Conservation (phyloP, 2,113 vertebrate genomes). For the Elgaria multicarinata region DNA sequence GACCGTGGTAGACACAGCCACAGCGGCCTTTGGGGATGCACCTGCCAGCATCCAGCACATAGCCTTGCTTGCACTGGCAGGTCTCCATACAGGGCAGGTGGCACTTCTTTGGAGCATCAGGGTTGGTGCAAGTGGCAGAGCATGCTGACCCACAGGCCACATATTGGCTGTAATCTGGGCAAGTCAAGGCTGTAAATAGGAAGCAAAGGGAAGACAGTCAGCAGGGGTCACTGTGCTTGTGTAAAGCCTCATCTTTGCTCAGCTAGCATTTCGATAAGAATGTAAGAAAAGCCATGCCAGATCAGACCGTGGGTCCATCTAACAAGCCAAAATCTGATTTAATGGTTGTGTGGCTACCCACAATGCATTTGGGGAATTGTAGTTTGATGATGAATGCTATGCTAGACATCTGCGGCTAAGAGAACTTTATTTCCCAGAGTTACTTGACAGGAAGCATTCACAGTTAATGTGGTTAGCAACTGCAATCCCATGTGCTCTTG, state of each 20-base stretch:
- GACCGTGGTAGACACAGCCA: constrained; percentile 74
- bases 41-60: constrained; percentile 65
- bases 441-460: not conserved
- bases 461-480: not conserved
- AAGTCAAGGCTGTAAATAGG: constrained; percentile 72
- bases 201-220: constrained; percentile 69
- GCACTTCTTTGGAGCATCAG: constrained; percentile 52
- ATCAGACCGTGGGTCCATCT: no score
- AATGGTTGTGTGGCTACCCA: not conserved
- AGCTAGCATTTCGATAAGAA: no score
- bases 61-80: constrained; percentile 73
- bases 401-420: not conserved
- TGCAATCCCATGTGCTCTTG: no score
- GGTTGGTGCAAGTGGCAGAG: constrained; percentile 69
- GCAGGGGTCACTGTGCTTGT: constrained; percentile 66
- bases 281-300: no score
- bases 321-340: not conserved
- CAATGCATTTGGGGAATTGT: no score
- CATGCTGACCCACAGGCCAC: constrained; percentile 71
- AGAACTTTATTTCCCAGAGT: not conserved
- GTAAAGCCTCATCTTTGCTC: constrained; percentile 64
- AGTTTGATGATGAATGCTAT: not conserved
- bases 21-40: constrained; percentile 66
- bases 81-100: constrained; percentile 57
- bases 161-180: constrained; percentile 73